Conservation (phyloP, 2,888 invertebrate species). For the Neuroscelio doddi region DNA sequence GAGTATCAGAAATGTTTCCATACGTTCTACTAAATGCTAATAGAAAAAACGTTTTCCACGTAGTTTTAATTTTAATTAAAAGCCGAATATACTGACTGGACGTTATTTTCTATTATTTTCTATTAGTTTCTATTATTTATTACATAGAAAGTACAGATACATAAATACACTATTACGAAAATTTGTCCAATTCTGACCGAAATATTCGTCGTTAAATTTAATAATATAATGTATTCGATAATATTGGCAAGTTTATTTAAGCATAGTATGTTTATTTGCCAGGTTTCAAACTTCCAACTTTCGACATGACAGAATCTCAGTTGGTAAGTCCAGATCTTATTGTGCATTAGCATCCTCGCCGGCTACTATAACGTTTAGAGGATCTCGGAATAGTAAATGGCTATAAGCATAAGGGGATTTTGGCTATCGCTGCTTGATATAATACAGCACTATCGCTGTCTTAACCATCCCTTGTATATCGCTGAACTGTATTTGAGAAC, state of each 20-base stretch:
- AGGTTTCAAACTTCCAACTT: neutral
- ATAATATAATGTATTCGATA: constrained; percentile 2
- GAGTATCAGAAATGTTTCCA: no score
- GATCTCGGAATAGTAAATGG: constrained; percentile 33
- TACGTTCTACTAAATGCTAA: no score
- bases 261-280: neutral
- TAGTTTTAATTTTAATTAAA: no score
- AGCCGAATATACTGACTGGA: no score
- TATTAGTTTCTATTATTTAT: no score
- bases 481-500: constrained; percentile 21
- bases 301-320: constrained; percentile 22
- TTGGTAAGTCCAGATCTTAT: constrained; percentile 13
- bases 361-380: constrained; percentile 25
- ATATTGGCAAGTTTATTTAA: neutral
- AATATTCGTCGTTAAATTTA: no score
- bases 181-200: no score
- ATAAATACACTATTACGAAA: no score
- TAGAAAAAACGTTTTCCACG: no score
- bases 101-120: no score
- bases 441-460: constrained; percentile 21
- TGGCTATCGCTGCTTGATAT: constrained; percentile 19
- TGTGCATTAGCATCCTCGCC: constrained; percentile 28
- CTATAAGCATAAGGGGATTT: constrained; percentile 35
- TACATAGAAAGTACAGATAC: no score
- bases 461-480: constrained; percentile 16